A percentile compares a stretch with the other conserved stretches of the same genome.
Conservation (phyloP, 2,797 vertebrate species). For the Molossus molossus region DNA sequence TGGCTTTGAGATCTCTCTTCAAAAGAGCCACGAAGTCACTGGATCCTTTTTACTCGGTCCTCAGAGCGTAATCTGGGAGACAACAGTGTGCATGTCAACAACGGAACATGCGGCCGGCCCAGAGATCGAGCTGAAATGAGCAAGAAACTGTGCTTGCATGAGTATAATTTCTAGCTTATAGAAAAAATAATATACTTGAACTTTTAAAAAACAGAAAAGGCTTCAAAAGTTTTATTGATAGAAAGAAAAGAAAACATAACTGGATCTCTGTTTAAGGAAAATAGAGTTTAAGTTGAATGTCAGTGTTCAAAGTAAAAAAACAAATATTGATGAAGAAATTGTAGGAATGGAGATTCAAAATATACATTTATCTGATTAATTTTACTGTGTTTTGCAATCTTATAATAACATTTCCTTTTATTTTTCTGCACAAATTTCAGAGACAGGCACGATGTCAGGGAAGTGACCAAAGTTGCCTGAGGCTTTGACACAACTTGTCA, state of each 20-base stretch:
- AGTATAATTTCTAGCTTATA: not conserved
- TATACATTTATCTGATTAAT: not conserved
- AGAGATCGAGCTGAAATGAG: not conserved
- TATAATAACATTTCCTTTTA: not conserved
- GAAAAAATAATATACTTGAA: not conserved
- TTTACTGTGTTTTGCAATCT: not conserved
- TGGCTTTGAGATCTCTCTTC: slow-evolving; percentile 2
- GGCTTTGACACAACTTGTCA: not conserved
- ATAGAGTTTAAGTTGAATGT: not conserved
- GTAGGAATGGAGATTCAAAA: not conserved
- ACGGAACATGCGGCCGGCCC: not conserved
- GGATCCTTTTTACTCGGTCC: not conserved
- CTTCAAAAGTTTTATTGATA: not conserved
- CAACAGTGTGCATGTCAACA: not conserved
- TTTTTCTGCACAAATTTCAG: slow-evolving; percentile 26
- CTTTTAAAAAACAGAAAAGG: not conserved
- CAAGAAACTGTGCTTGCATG: not conserved
- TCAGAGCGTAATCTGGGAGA: not conserved
- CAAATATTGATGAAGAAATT: not conserved
- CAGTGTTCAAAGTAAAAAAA: not conserved
- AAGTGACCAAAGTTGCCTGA: not conserved
- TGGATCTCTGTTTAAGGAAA: not conserved
- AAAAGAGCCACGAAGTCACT: not conserved
- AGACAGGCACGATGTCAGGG: not conserved
- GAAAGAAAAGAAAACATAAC: not conserved